Conservation (phyloP, 2,888 invertebrate species). For the Drosophila borborema region DNA sequence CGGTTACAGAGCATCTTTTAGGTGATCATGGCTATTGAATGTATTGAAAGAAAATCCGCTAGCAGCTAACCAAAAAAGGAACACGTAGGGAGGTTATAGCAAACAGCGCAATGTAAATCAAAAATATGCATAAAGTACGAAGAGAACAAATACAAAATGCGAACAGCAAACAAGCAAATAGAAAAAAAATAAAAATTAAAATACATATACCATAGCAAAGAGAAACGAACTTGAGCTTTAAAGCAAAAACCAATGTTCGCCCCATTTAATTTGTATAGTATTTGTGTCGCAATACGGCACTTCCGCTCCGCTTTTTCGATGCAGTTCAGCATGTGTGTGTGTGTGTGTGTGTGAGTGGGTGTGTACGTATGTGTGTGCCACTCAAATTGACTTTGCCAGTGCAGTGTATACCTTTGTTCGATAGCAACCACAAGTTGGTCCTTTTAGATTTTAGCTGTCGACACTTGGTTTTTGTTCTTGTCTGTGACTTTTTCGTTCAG, state of each 20-base stretch:
- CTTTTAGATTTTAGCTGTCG: constrained; percentile 36
- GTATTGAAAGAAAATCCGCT: constrained; percentile 31
- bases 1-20: background rate
- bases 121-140: constrained; percentile 66
- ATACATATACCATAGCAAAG: constrained; percentile 39
- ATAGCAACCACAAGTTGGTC: constrained; percentile 33
- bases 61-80: constrained; percentile 34
- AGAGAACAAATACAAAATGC: constrained; percentile 49
- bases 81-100: constrained; percentile 41
- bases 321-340: constrained; percentile 11
- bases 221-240: constrained; percentile 13
- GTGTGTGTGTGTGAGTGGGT: constrained; percentile 16
- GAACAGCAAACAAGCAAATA: constrained; percentile 32
- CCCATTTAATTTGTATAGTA: constrained; percentile 75
- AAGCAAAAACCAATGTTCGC: constrained; percentile 68
- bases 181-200: constrained; percentile 40
- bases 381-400: constrained; percentile 46
- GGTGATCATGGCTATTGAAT: background rate
- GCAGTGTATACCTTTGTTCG: constrained; percentile 43
- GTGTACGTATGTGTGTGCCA: constrained; percentile 18
- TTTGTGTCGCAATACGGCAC: constrained; percentile 49
- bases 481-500: constrained; percentile 21
- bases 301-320: constrained; percentile 26
- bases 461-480: constrained; percentile 30
- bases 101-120: constrained; percentile 60